Conservation (phyloP, 2,888 invertebrate species). For the Scelioninae gen. 1 region DNA sequence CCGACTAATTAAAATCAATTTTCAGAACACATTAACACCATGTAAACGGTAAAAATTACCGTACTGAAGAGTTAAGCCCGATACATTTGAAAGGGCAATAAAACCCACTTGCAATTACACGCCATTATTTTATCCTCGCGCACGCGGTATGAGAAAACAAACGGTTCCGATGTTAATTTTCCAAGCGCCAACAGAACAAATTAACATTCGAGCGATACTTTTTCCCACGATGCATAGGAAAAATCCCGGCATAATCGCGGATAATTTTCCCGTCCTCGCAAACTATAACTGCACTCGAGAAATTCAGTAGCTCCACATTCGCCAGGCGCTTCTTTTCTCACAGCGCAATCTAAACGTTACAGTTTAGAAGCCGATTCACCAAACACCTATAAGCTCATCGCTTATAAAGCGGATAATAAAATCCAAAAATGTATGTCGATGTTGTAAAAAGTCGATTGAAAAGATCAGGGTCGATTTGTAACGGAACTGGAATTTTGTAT, state of each 20-base stretch:
- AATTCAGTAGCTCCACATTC: slow-evolving; percentile 37
- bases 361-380: slow-evolving; percentile 26
- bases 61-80: slow-evolving; percentile 6
- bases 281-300: slow-evolving; percentile 51
- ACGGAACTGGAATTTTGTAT: slow-evolving; percentile 61
- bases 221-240: slow-evolving; percentile 58
- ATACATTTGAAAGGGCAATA: slow-evolving; percentile 45
- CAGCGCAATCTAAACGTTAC: slow-evolving; percentile 13
- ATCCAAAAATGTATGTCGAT: slow-evolving; percentile 48
- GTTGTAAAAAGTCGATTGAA: slow-evolving; percentile 39
- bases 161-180: slow-evolving; percentile 60
- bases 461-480: slow-evolving; percentile 59
- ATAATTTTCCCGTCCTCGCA: slow-evolving; percentile 60
- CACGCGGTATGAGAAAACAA: slow-evolving; percentile 57
- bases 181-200: slow-evolving; percentile 40
- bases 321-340: slow-evolving; percentile 18
- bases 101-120: slow-evolving; percentile 45
- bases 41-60: slow-evolving; percentile 18
- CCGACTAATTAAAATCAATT: slow-evolving; percentile 4
- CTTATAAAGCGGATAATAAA: slow-evolving; percentile 53
- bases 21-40: background rate
- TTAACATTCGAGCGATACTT: slow-evolving; percentile 58
- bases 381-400: slow-evolving; percentile 20
- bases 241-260: slow-evolving; percentile 46
- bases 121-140: slow-evolving; percentile 38